These are phyloP conservation scores for Lamellibrachia satsuma DNA, from an alignment of 2,888 invertebrate species.

Conservation along the genomic window DNA sequence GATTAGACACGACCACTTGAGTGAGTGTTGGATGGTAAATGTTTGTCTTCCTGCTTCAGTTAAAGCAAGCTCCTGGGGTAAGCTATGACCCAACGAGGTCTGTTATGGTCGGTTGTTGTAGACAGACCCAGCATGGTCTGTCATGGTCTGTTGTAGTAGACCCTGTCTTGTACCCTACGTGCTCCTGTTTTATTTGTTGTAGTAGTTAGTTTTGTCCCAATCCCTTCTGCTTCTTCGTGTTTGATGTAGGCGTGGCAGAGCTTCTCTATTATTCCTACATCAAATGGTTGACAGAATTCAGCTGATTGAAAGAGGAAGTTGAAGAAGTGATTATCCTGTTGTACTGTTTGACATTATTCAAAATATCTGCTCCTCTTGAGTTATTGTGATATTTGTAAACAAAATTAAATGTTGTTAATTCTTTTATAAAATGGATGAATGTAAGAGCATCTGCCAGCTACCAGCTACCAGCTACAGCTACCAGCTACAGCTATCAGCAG, in stretches of 20 bases:
- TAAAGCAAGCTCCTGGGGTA: background rate
- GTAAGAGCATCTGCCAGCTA: background rate
- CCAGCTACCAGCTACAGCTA: background rate
- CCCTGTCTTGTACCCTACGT: background rate
- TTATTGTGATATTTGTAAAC: background rate
- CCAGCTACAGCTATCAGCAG: background rate
- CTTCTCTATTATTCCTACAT: background rate
- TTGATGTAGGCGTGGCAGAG: background rate
- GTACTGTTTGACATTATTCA: background rate
- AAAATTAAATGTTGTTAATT: no score
- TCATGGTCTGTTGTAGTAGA: background rate
- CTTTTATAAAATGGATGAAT: background rate
- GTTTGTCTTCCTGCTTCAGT: background rate
- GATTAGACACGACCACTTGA: background rate
- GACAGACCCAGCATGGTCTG: background rate
- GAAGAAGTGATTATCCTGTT: background rate
- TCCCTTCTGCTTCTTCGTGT: no score
- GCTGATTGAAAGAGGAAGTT: background rate
- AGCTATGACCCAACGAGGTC: background rate
- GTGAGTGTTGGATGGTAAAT: background rate
- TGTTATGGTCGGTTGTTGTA: background rate
- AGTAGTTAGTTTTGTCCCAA: no score
- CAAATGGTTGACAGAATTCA: background rate
- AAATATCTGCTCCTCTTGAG: background rate
- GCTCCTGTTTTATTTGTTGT: background rate